Evolutionary conservation across 2,113 vertebrate species (phyloP), one percentile per base, ranked within the genome.

Genomic region (Podarcis raffonei): DNA sequence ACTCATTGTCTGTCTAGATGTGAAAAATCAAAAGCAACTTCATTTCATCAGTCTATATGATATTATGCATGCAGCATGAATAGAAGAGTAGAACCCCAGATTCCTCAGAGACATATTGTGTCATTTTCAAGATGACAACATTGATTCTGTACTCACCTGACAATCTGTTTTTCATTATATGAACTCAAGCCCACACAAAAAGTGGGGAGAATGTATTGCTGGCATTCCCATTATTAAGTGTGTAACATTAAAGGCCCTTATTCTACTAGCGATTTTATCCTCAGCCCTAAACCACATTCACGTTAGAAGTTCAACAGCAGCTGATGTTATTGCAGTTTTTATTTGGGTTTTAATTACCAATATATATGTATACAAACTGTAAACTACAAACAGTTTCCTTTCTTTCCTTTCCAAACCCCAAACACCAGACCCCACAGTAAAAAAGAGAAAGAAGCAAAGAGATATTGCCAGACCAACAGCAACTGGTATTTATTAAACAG

Each of bases 401-500:
- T 87, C 86, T 1, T 81, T 30, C 77, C 6, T 42, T 80, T 13
- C 32, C 53, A 37, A 83, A 68, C 42, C 59, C 66, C 53, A 23
- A 37, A 59, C 66, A 39, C 66, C 27, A 25, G 22, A 12, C 20
- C 81, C 81, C 37, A 74, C 81, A 75, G 62, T 53, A 25, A 66
- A 75, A 75, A 66, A 71, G 7, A 7, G 37, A 57, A 42, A 66
- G 42, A 48, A 68, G 20, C 39, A 71, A 32, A 62, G 87, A 89
- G 78, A 57, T 2, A 35, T 66, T 86, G 35, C 72, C 83, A 84
- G 69, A 0, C 12, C 42, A 87, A 39, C 32, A 91, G 89, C 18
- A 81, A 76, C 20, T 83, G 68, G 35, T 85, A 89, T 62, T 39
- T 84, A 82, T 5, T 57, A 92, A 87, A 80, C 48, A 89, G 81